These are phyloP conservation scores for Mamestra brassicae DNA, from an alignment of 2,888 invertebrate genomes.

Conservation along the genomic window DNA sequence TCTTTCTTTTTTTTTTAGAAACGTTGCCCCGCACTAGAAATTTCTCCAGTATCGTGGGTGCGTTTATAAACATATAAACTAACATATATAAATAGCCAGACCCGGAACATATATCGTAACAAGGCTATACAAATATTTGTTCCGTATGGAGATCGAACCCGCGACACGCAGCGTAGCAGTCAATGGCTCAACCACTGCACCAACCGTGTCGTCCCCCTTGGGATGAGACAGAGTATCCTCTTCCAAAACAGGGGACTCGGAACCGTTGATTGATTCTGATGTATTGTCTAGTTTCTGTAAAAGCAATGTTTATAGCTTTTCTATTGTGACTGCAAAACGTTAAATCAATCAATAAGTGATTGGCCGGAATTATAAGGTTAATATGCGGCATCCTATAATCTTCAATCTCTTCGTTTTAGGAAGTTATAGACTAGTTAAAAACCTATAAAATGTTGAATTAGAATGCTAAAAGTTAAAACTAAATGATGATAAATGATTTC, in stretches of 20 bases:
- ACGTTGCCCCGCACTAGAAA: too few relatives aligned
- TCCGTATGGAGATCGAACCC: too few relatives aligned
- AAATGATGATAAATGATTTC: slow-evolving; percentile 33
- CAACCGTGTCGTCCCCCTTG: background rate
- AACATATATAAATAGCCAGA: too few relatives aligned
- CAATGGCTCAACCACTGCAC: too few relatives aligned
- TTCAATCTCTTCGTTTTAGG: background rate
- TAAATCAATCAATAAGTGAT: slow-evolving; percentile 3
- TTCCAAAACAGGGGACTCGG: background rate
- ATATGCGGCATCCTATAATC: background rate
- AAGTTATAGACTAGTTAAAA: slow-evolving; percentile 12
- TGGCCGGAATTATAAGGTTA: background rate
- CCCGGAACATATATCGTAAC: too few relatives aligned
- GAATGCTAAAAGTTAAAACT: slow-evolving; percentile 12
- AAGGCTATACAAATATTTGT: too few relatives aligned
- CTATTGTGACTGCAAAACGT: slow-evolving; percentile 9
- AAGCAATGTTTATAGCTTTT: slow-evolving; percentile 3
- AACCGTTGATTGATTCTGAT: slow-evolving; percentile 4
- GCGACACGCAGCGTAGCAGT: too few relatives aligned
- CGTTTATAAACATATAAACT: too few relatives aligned
- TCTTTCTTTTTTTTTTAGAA: too few relatives aligned
- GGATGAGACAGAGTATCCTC: background rate
- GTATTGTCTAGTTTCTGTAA: background rate
- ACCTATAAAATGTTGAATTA: slow-evolving; percentile 19
- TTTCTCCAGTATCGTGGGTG: too few relatives aligned